These are phyloP conservation scores for Philhelius pedissequus DNA, from an alignment of 2,888 invertebrate genomes.

Conservation along the genomic window DNA sequence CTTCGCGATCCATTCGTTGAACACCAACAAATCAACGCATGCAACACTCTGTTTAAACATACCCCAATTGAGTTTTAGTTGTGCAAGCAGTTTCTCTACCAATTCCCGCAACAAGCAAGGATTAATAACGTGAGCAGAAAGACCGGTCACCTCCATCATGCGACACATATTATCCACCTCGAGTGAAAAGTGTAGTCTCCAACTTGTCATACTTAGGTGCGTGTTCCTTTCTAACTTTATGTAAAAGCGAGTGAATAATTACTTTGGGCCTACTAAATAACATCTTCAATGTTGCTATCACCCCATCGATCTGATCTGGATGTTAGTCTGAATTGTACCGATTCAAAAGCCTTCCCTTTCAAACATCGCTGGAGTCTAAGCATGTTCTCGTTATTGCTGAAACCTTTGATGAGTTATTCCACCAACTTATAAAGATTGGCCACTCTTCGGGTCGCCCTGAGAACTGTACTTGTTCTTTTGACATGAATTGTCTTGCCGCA, in stretches of 20 bases:
- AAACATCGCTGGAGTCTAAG: background rate
- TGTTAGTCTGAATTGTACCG: slow-evolving; percentile 15
- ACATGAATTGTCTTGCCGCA: too few species aligned
- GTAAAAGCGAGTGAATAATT: slow-evolving; percentile 2
- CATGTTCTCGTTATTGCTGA: too few species aligned
- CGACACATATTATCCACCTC: background rate
- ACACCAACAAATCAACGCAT: background rate
- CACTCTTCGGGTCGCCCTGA: too few species aligned
- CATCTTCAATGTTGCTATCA: slow-evolving; percentile 3
- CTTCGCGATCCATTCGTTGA: slow-evolving; percentile 6
- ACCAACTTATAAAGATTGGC: too few species aligned
- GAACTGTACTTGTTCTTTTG: too few species aligned
- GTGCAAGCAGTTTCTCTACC: slow-evolving; percentile 1
- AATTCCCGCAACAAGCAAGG: slow-evolving; percentile 25
- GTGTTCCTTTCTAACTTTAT: slow-evolving; percentile 4
- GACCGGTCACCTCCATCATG: slow-evolving; percentile 1
- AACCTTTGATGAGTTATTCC: too few species aligned
- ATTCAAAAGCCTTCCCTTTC: background rate
- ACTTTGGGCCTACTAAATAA: slow-evolving; percentile 7
- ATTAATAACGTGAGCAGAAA: slow-evolving; percentile 21
- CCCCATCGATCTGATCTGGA: slow-evolving; percentile 6
- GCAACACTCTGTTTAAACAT: slow-evolving; percentile 7
- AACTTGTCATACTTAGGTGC: background rate
- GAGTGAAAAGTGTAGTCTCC: slow-evolving; percentile 10
- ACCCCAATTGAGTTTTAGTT: slow-evolving; percentile 11